Evolutionary conservation across 1,140 invertebrate genomes (phyloP), one percentile per base, ranked within the genome.

Genomic region (Drosophila equinoxialis): DNA sequence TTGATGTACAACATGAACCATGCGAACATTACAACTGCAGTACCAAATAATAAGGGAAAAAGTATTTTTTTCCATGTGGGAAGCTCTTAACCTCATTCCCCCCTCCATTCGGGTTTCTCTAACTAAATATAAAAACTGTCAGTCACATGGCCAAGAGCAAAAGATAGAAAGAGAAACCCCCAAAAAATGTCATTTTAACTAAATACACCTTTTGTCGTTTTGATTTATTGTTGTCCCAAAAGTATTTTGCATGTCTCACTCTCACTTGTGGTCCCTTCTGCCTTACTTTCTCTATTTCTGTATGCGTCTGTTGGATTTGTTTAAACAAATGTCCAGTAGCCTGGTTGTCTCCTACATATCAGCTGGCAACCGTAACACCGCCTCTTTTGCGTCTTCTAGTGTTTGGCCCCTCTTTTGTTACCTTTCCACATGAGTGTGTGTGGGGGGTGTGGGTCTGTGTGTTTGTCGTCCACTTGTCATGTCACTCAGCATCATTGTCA

Each of bases 401-500:
- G 68, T 68, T 70, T 77, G 42, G 42, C 42, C 42, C 42, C 42
- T 51, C 45, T 51, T 23, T 55, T 75, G 79, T 77, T 65, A 62
- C 58, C 42, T 57, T 30, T 41, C 42, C 59, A 72, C 14, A 7
- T 41, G 14, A 8, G 20, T 23, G 20, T 23, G 14, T 54, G 64
- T 75, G 41, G 68, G 68, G 63, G 68, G 14, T 48, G 42, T 51
- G 64, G n/a, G 20, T 48, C 33, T 41, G 35, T 39, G 63, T 42
- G 39, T 45, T 64, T 33, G 51, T 74, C 84, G 84, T 80, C 84
- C 84, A 89, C 84, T 87, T 87, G 84, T 87, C 84, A 89, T 89
- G 84, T 87, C 84, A 89, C 68, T 89, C 84, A 71, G 68, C 76
- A 74, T 87, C 83, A 86, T 87, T 86, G 83, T 86, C 83, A 79